phyloP scores from a whole-genome alignment of 1,140 invertebrate species.

The Camponotus vicinus region DNA sequence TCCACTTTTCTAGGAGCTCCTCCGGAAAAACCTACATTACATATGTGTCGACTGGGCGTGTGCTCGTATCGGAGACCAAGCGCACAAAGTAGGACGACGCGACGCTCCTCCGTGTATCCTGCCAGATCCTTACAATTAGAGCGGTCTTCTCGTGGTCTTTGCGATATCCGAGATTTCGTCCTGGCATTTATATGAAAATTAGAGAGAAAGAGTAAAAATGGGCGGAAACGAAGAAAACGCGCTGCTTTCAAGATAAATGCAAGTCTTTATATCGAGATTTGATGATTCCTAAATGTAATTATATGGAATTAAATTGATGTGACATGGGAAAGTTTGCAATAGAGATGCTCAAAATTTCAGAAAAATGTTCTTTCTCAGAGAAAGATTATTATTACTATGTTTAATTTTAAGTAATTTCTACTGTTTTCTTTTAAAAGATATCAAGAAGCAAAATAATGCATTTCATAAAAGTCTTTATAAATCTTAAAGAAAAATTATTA shows the following conservation, averaged over 20 bases:
- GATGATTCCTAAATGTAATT: not conserved
- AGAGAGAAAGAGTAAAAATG: not conserved
- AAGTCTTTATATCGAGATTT: not conserved
- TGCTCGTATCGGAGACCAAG: not conserved
- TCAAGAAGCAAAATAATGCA: not conserved
- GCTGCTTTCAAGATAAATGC: not conserved
- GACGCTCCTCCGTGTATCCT: constrained; percentile 12
- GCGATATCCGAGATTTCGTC: not conserved
- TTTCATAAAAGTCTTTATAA: not conserved
- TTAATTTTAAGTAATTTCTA: not conserved
- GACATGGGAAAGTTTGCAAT: not conserved
- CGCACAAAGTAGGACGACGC: not conserved
- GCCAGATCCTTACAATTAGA: not conserved
- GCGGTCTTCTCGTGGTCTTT: not conserved
- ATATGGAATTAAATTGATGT: not conserved
- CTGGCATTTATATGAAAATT: constrained; percentile 47
- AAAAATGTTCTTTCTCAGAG: not conserved
- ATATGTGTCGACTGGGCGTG: constrained; percentile 4
- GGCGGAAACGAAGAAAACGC: not conserved
- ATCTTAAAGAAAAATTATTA: not conserved
- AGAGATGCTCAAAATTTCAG: not conserved
- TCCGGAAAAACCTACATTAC: constrained; percentile 34
- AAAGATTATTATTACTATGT: not conserved
- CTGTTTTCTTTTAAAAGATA: not conserved
- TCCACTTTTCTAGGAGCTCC: constrained; percentile 27